phyloP scores from a whole-genome alignment of 1,140 invertebrate species.

The Muscidifurax raptorellus region DNA sequence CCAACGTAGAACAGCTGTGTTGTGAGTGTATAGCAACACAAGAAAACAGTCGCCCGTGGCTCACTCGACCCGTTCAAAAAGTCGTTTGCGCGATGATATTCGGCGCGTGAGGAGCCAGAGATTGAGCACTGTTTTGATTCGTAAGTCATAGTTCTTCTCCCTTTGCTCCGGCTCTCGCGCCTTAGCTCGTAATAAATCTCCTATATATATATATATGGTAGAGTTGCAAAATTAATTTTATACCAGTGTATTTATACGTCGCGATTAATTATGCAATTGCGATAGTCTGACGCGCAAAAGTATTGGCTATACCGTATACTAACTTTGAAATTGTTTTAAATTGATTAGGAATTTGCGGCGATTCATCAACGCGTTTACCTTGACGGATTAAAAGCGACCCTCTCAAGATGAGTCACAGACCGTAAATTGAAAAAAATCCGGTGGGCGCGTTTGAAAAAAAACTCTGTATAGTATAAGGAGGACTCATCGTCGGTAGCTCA shows the following conservation, averaged over 20 bases:
- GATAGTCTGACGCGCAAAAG: constrained; percentile 29
- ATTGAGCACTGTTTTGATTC: constrained; percentile 45
- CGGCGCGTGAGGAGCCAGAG: constrained; percentile 5
- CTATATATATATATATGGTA: no score
- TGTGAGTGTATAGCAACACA: background rate
- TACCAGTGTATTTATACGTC: constrained; percentile 39
- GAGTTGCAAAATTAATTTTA: constrained; percentile 46
- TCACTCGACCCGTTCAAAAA: constrained; percentile 24
- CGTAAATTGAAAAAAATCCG: background rate
- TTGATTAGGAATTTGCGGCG: constrained; percentile 42
- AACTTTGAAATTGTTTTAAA: constrained; percentile 37
- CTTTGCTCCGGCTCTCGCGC: background rate
- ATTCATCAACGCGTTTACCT: constrained; percentile 32
- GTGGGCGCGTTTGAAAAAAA: background rate
- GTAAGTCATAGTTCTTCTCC: background rate
- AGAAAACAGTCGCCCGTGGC: background rate
- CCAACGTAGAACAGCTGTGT: background rate
- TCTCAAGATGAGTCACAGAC: background rate
- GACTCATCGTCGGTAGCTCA: constrained; percentile 39
- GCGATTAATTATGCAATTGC: constrained; percentile 50
- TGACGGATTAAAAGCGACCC: background rate
- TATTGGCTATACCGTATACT: background rate
- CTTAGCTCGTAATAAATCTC: constrained; percentile 43
- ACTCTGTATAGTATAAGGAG: background rate
- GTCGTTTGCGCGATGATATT: constrained; percentile 26